Percentiles rank a stretch among this genome's conserved stretches.
Evolutionary conservation across 2,797 vertebrate genomes (phyloP).

Genomic region (Eulemur rubriventer): DNA sequence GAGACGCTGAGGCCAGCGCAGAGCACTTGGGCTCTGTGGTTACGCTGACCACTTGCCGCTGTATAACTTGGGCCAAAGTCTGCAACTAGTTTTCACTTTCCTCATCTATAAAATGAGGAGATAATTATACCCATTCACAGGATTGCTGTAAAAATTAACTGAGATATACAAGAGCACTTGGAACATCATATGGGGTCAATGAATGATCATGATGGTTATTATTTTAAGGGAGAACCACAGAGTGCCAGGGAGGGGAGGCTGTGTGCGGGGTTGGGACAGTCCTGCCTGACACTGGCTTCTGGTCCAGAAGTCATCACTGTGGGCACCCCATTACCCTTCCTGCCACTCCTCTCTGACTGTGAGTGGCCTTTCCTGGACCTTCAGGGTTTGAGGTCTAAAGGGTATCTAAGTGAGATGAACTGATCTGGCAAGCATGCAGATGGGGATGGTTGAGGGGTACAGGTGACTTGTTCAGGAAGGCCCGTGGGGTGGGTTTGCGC

Average conservation of each 20-base stretch:
- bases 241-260: neutral
- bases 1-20: no score
- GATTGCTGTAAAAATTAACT: neutral
- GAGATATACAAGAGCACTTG: neutral
- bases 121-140: neutral
- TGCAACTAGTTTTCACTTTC: neutral
- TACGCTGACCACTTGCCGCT: neutral
- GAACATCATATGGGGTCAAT: neutral
- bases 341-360: neutral
- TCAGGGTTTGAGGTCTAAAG: neutral
- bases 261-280: neutral
- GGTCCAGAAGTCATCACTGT: neutral
- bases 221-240: neutral
- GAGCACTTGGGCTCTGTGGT: neutral
- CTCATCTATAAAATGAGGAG: neutral
- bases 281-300: neutral
- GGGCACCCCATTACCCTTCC: neutral
- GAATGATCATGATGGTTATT: neutral
- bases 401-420: neutral
- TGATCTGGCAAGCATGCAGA: neutral
- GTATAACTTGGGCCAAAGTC: no score
- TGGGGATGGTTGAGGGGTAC: neutral
- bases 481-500: rapidly evolving
- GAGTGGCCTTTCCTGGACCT: neutral
- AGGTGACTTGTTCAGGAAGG: neutral